Evolutionary conservation across 2,888 invertebrate species (phyloP).

Genomic region (Habrosyne pyritoides): DNA sequence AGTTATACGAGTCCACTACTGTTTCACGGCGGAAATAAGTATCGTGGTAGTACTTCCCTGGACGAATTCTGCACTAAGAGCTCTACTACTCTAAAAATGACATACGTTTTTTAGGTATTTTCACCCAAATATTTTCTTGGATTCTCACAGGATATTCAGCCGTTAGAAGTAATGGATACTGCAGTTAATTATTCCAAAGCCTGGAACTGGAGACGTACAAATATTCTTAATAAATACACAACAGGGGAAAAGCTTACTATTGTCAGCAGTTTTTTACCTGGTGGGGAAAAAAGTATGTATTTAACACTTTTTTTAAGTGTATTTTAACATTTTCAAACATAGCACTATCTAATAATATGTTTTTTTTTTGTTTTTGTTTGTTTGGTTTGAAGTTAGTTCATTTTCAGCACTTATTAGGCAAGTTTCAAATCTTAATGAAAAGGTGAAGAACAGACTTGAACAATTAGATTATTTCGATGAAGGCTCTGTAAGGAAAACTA

Average conservation of each 20-base stretch:
- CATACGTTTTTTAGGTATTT: no score
- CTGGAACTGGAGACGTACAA: constrained; percentile 89
- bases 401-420: constrained; percentile 90
- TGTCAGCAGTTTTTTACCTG: constrained; percentile 93
- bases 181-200: constrained; percentile 85
- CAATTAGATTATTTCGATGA: constrained; percentile 98
- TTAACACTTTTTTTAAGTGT: no score
- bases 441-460: constrained; percentile 94
- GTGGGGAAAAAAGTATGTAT: constrained; percentile 89
- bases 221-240: constrained; percentile 95
- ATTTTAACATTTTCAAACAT: constrained; percentile 4
- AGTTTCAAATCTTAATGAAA: constrained; percentile 91
- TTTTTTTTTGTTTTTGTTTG: constrained; percentile 45
- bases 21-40: no score
- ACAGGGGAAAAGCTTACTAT: constrained; percentile 97
- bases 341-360: constrained; percentile 10
- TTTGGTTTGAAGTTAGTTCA: constrained; percentile 75
- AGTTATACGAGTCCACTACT: no score
- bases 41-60: no score
- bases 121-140: constrained; percentile 21
- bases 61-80: no score
- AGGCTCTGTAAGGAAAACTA: constrained; percentile 91
- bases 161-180: constrained; percentile 37
- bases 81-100: no score
- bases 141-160: constrained; percentile 47